Base-by-base conservation (phyloP, 1,140 invertebrate species). In the Belonocnema kinseyi region DNA sequence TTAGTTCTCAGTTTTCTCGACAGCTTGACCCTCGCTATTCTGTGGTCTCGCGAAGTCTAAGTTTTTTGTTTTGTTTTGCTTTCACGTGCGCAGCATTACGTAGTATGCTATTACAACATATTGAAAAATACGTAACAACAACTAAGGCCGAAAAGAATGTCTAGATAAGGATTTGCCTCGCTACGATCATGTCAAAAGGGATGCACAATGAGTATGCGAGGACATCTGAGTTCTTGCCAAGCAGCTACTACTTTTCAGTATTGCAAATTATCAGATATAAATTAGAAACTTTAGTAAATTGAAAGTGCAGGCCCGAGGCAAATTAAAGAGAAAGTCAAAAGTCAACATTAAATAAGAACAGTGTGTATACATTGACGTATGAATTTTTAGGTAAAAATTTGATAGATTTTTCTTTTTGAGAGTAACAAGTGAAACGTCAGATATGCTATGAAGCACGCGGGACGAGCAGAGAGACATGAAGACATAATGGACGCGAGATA, bases 131-230 rank as follows among this genome's bases (percentile, higher is more conserved):
- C 80, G 77, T 81, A 82, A 84, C 78, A 78, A 81, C 72, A 78
- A 81, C 78, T 81, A 82, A 50, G 77, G 84, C 76, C 78, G 82
- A 86, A 81, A 83, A 81, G 54, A 87, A 83, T 86, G 72, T 83
- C 71, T 66, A 74, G 53, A 78, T 77, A 86, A 86, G 83, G 80
- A 87, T 86, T 83, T 86, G 88, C 87, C 88, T 90, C 86, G 89
- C 89, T 90, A 88, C 85, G 83, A 84, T 87, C 82, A 83, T 87
- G 79, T 87, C 80, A 87, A 87, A 86, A 85, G 88, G 89, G 90
- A 91, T 91, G 90, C 90, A 91, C 90, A 91, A 91, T 91, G 90
- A 91, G 87, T 91, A 91, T 91, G 90, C 90, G 89, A 91, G 86
- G 86, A 90, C 76, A 85, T 85, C 79, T 85, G 78, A 84, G 75